phyloP scores from a whole-genome alignment of 2,797 vertebrate genomes.

The Spea hammondii region DNA sequence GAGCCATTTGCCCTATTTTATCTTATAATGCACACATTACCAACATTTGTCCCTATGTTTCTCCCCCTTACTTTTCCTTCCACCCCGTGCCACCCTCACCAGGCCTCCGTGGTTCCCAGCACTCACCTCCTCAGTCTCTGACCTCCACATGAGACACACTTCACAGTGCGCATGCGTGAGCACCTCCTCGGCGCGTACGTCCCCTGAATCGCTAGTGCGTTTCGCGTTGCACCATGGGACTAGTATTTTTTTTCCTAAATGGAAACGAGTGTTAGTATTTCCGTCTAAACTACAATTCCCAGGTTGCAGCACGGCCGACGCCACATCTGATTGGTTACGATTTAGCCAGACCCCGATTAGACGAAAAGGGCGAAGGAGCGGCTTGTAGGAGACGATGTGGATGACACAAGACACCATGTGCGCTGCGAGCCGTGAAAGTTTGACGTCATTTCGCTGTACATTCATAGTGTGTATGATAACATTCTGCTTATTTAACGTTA shows the following conservation, averaged over 20 bases:
- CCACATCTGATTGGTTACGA: not conserved
- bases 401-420: too few species aligned
- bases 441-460: too few species aligned
- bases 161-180: slow-evolving; percentile 28
- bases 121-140: slow-evolving; percentile 45
- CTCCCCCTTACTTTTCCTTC: not conserved
- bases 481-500: too few species aligned
- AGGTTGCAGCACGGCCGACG: not conserved
- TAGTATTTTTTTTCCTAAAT: slow-evolving; percentile 1
- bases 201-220: not conserved
- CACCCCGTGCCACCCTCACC: not conserved
- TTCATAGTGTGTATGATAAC: too few species aligned
- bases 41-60: not conserved
- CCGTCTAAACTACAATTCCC: slow-evolving; percentile 14
- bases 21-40: too few species aligned
- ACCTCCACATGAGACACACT: slow-evolving; percentile 43
- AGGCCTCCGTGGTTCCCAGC: not conserved
- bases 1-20: too few species aligned
- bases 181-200: not conserved
- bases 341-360: not conserved
- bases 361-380: too few species aligned
- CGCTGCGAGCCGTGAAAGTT: too few species aligned
- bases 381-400: too few species aligned
- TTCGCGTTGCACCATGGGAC: slow-evolving; percentile 5
- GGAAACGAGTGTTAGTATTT: not conserved